These are phyloP conservation scores for Bufo gargarizans DNA, from an alignment of 2,113 vertebrate genomes.

Conservation along the genomic window DNA sequence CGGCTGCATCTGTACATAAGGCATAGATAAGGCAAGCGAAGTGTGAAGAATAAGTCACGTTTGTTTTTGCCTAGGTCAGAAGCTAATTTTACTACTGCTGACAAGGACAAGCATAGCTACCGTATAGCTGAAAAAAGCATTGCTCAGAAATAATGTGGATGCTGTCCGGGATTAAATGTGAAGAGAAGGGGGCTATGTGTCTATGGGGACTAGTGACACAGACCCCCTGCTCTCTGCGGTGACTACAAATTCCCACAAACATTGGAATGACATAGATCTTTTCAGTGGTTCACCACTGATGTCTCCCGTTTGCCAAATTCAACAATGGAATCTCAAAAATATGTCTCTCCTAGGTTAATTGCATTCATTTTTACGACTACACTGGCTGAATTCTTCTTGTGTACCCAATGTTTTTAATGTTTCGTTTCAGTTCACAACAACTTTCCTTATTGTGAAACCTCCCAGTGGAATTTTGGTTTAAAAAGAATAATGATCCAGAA, in stretches of 20 bases:
- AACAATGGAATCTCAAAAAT: slow-evolving; percentile 34
- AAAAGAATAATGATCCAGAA: slow-evolving; percentile 13
- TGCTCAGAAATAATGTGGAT: neutral
- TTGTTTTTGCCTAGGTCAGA: too few species aligned
- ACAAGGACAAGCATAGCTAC: neutral
- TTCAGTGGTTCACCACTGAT: slow-evolving; percentile 41
- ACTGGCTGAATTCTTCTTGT: neutral
- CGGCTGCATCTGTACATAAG: too few species aligned
- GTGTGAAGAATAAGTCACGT: too few species aligned
- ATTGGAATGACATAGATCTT: slow-evolving; percentile 34
- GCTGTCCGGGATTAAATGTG: neutral
- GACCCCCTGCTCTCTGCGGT: neutral
- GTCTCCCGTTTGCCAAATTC: slow-evolving; percentile 41
- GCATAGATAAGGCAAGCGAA: too few species aligned
- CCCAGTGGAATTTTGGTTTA: slow-evolving; percentile 27
- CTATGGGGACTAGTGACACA: slow-evolving; percentile 20
- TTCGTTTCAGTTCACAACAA: slow-evolving; percentile 23
- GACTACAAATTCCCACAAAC: slow-evolving; percentile 38
- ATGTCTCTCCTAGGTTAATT: slow-evolving; percentile 22
- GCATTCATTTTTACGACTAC: neutral
- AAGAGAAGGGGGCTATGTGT: neutral
- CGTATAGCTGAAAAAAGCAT: neutral
- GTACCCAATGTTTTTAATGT: slow-evolving; percentile 9
- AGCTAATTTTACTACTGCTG: neutral
- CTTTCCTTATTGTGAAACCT: slow-evolving; percentile 7